Conservation (phyloP, 2,888 invertebrate genomes). For the Andrena trimmerana region DNA sequence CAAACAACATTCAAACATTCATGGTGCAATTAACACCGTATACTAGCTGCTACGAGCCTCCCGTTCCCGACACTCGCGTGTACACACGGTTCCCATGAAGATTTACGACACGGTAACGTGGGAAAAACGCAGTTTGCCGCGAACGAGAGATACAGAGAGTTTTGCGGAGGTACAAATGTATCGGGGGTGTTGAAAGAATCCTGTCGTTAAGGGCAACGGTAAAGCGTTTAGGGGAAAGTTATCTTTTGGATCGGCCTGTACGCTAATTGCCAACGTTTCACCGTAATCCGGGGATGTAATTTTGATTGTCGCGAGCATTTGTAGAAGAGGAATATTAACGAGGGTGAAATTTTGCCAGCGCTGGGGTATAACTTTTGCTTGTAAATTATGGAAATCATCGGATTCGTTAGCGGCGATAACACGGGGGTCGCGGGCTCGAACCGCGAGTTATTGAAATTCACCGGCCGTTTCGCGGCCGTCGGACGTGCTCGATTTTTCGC, state of each 20-base stretch:
- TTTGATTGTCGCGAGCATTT: not conserved
- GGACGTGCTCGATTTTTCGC: not conserved
- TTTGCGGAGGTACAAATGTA: no score
- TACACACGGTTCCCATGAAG: not conserved
- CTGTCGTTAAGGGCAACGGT: no score
- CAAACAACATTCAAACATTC: not conserved
- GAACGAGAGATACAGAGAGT: not conserved
- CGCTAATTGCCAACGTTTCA: not conserved
- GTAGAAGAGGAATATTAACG: not conserved
- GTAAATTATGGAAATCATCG: conserved; percentile 28
- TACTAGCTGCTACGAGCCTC: not conserved
- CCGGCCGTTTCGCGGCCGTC: not conserved
- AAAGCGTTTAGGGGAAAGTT: not conserved
- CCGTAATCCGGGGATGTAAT: not conserved
- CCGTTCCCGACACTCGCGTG: not conserved
- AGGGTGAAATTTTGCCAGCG: not conserved
- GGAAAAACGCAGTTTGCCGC: not conserved
- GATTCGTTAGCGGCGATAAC: conserved; percentile 20
- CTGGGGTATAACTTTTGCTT: not conserved
- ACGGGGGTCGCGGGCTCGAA: not conserved
- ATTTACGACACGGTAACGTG: not conserved
- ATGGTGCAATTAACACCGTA: not conserved
- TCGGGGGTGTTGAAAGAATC: no score
- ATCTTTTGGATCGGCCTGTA: not conserved
- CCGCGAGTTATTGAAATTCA: conserved; percentile 34